phyloP scores from a whole-genome alignment of 2,888 invertebrate species.

The Cosmorhoe ocellata region DNA sequence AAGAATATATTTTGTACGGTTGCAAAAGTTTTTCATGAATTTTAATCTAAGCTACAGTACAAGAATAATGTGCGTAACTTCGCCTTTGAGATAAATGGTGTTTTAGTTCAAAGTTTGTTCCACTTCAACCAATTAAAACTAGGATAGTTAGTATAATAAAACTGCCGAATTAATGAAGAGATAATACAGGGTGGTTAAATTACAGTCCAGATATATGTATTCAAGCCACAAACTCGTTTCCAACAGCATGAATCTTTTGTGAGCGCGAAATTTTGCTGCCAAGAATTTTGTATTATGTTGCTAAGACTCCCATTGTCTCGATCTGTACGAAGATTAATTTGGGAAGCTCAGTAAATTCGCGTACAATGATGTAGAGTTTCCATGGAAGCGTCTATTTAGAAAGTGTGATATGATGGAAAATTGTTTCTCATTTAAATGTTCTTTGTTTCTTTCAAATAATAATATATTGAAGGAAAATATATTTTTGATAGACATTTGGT shows the following conservation, averaged over 20 bases:
- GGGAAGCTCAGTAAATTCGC: slow-evolving; percentile 60
- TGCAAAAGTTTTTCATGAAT: neutral
- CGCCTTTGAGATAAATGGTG: slow-evolving; percentile 13
- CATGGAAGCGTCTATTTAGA: slow-evolving; percentile 37
- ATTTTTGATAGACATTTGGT: too few species aligned
- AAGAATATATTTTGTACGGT: too few species aligned
- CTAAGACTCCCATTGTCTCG: slow-evolving; percentile 70
- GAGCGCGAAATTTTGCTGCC: slow-evolving; percentile 53
- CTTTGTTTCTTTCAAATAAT: neutral
- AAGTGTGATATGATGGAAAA: slow-evolving; percentile 7
- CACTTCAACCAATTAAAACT: slow-evolving; percentile 11
- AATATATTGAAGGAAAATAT: too few species aligned
- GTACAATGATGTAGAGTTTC: slow-evolving; percentile 36
- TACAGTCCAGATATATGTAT: slow-evolving; percentile 28
- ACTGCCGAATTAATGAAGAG: slow-evolving; percentile 8
- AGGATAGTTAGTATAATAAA: neutral
- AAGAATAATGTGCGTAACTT: slow-evolving; percentile 9
- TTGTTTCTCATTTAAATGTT: neutral
- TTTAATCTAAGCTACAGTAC: slow-evolving; percentile 20
- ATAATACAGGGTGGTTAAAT: slow-evolving; percentile 20
- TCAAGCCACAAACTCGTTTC: slow-evolving; percentile 42
- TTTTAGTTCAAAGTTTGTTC: slow-evolving; percentile 12
- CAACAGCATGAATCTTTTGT: slow-evolving; percentile 53
- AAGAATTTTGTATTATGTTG: slow-evolving; percentile 63
- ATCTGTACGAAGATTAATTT: slow-evolving; percentile 75